Conservation (phyloP, 2,113 vertebrate genomes). For the Actenoides lindsayi region DNA sequence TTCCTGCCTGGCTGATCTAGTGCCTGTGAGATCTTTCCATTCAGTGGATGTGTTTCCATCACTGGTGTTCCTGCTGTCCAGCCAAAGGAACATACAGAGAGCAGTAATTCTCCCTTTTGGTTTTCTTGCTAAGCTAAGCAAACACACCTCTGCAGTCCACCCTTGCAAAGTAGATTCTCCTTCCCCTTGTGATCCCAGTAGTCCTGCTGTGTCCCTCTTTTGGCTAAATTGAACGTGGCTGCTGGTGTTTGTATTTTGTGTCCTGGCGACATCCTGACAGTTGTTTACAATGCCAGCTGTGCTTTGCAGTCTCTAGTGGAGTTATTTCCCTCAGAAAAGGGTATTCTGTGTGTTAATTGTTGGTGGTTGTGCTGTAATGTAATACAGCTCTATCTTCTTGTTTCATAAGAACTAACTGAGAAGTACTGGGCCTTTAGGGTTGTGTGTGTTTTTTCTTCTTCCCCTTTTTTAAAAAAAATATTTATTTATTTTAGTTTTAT, state of each 20-base stretch:
- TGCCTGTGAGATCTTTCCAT: not conserved
- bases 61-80: not conserved
- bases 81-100: not conserved
- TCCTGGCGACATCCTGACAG: not conserved
- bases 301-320: not conserved
- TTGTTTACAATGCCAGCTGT: not conserved
- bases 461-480: not conserved
- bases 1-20: not conserved
- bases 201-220: not conserved
- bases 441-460: too few species aligned
- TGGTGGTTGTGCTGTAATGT: not conserved
- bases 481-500: too few species aligned
- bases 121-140: not conserved
- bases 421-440: not conserved
- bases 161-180: not conserved
- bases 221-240: accelerated
- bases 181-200: accelerated
- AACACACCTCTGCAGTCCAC: not conserved
- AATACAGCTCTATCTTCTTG: not conserved
- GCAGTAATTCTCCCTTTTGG: not conserved
- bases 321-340: not conserved
- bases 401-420: too few species aligned
- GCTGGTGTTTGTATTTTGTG: not conserved
- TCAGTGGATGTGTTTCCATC: not conserved
- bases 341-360: accelerated